Conservation (phyloP, 2,797 vertebrate species). For the Protonibea diacanthus region DNA sequence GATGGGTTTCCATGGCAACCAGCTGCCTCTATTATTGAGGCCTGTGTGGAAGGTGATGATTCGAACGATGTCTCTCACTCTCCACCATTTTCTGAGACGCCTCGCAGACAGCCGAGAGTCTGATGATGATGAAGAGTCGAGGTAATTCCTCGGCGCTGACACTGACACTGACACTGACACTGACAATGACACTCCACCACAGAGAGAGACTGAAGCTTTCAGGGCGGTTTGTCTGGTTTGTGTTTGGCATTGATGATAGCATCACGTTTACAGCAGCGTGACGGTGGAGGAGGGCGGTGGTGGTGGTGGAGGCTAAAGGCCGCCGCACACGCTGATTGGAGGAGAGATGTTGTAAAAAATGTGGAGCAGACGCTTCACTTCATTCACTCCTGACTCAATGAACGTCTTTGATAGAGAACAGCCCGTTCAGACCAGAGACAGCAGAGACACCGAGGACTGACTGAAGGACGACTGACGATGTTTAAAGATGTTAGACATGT, state of each 20-base stretch:
- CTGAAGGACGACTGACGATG: neutral
- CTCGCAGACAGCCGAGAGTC: neutral
- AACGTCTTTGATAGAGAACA: neutral
- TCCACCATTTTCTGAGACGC: neutral
- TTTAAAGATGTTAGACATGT: neutral
- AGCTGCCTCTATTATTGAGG: conserved; percentile 7
- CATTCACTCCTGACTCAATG: conserved; percentile 9
- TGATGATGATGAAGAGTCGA: conserved; percentile 29
- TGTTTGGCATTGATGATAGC: conserved; percentile 11
- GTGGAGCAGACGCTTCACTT: conserved; percentile 1
- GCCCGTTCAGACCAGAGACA: neutral
- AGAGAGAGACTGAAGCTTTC: neutral
- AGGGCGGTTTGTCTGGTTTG: conserved; percentile 12
- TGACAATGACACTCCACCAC: conserved; percentile 31
- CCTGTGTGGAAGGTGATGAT: conserved; percentile 24
- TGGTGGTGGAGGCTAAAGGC: neutral
- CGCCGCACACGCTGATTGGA: conserved; percentile 1
- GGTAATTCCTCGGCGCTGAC: conserved; percentile 24
- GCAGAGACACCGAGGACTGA: no score
- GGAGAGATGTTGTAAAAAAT: conserved; percentile 17
- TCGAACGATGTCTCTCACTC: conserved; percentile 16
- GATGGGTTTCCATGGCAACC: conserved; percentile 59
- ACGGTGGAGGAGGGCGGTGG: neutral
- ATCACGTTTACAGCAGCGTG: conserved; percentile 18
- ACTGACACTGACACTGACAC: conserved; percentile 30